Evolutionary conservation across 1,140 invertebrate genomes (phyloP), one percentile per base, ranked within the genome.

Genomic region (Philopotamus ludificatus): DNA sequence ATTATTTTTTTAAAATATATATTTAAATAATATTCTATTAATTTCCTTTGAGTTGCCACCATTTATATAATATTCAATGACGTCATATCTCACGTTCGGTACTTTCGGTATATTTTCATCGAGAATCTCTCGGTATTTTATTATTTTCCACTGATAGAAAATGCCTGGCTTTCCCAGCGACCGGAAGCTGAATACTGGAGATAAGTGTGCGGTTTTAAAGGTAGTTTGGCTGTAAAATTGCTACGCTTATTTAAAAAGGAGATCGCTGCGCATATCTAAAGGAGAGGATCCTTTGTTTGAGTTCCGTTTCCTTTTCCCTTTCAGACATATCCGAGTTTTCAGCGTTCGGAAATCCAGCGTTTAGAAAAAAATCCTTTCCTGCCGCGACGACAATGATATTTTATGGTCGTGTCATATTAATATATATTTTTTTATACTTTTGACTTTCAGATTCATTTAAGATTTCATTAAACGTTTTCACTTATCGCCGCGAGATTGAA

Each of bases 221-320:
- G 53, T 67, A 59, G 66, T 63, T 67, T 63, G 54, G 44, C 65
- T 63, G 54, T 63, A 63, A 67, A 67, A 67, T 59, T 67, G 66
- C 66, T 63, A 59, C 61, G 61, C 20, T 67, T 67, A 67, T 63
- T 63, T 67, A 63, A 67, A 67, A 63, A 63, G 60, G 57, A 65
- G 57, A 60, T 59, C 12, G 51, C 42, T 26, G 9, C 60, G 57
- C 57, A 60, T 60, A 47, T 47, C 57, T n/a, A 44, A 47, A 41
- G 10, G 26, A 47, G 47, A 47, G 15, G 57, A 49, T 47, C 57
- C 25, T 60, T 60, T 60, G 57, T 60, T 60, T 60, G 26, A 47
- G 47, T 47, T 60, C 57, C 57, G 57, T 8, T 60, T 47, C 57
- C 39, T 57, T 57, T 42, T 42, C 10, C 39, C 54, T 57, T 4